Evolutionary conservation across 2,888 invertebrate genomes (phyloP).

Genomic region (Pristionchus fissidentatus): DNA sequence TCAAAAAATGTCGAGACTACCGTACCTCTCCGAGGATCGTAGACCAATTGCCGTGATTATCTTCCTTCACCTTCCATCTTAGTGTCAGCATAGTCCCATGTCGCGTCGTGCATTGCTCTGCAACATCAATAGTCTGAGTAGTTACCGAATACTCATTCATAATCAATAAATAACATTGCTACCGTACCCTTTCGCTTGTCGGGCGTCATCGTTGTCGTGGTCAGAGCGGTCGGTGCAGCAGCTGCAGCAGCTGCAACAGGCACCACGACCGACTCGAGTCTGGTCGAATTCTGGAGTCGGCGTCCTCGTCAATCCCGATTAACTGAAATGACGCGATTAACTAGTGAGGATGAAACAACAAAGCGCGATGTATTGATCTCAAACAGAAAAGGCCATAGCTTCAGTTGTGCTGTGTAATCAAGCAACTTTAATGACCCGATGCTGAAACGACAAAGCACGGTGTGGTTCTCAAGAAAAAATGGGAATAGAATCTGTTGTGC

Average conservation of each 20-base stretch:
- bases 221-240: background rate
- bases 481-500: no score
- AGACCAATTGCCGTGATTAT: slow-evolving; percentile 58
- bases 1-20: background rate
- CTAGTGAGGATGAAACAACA: no score
- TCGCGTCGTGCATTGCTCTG: slow-evolving; percentile 57
- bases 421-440: no score
- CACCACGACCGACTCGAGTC: background rate
- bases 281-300: background rate
- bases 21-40: slow-evolving; percentile 53
- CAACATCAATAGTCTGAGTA: background rate
- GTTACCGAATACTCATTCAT: background rate
- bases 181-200: slow-evolving; percentile 35
- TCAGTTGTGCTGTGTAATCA: no score
- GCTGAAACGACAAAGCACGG: no score
- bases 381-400: no score
- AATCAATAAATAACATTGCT: background rate
- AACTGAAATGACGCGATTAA: no score
- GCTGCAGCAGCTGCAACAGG: background rate
- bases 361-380: no score
- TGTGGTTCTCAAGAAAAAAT: no score
- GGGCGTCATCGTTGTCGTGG: slow-evolving; percentile 41
- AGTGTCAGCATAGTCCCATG: slow-evolving; percentile 61
- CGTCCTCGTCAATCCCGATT: background rate
- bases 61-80: slow-evolving; percentile 58